Evolutionary conservation across 2,888 invertebrate genomes (phyloP).

Genomic region (Vesta saturnalis): DNA sequence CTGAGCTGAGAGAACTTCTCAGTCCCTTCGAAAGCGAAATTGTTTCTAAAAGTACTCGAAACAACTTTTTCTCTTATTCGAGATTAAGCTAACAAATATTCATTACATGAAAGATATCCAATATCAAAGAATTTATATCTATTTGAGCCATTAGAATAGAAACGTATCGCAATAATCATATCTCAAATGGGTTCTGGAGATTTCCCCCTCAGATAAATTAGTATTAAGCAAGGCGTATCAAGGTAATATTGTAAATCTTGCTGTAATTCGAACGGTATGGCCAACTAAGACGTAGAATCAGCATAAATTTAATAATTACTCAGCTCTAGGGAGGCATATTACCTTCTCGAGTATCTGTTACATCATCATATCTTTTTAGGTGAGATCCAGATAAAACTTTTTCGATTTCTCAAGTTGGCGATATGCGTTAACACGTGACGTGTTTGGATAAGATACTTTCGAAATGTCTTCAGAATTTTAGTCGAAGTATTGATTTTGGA

Average conservation of each 20-base stretch:
- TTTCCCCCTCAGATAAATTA: conserved; percentile 61
- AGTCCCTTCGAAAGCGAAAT: too few relatives aligned
- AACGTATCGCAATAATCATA: conserved; percentile 57
- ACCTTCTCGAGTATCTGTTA: conserved; percentile 41
- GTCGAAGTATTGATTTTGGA: conserved; percentile 48
- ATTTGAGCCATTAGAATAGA: conserved; percentile 21
- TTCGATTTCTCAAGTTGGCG: conserved; percentile 54
- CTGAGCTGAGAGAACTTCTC: too few relatives aligned
- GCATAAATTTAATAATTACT: conserved; percentile 66
- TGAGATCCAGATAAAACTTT: conserved; percentile 36
- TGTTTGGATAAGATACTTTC: conserved; percentile 40
- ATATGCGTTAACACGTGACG: conserved; percentile 53
- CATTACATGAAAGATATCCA: neutral
- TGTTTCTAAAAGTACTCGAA: too few relatives aligned
- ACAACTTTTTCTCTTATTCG: too few relatives aligned
- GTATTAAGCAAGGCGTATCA: conserved; percentile 63
- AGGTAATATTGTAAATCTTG: conserved; percentile 66
- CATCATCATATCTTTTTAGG: conserved; percentile 29
- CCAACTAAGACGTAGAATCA: conserved; percentile 65
- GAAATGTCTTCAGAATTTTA: conserved; percentile 33
- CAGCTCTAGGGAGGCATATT: conserved; percentile 56
- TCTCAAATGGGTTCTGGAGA: conserved; percentile 52
- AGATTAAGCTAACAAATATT: too few relatives aligned
- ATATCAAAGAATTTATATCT: conserved; percentile 20
- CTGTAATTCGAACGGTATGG: conserved; percentile 62